phyloP scores from a whole-genome alignment of 1,140 invertebrate species.

The Ceratosolen fusciceps region DNA sequence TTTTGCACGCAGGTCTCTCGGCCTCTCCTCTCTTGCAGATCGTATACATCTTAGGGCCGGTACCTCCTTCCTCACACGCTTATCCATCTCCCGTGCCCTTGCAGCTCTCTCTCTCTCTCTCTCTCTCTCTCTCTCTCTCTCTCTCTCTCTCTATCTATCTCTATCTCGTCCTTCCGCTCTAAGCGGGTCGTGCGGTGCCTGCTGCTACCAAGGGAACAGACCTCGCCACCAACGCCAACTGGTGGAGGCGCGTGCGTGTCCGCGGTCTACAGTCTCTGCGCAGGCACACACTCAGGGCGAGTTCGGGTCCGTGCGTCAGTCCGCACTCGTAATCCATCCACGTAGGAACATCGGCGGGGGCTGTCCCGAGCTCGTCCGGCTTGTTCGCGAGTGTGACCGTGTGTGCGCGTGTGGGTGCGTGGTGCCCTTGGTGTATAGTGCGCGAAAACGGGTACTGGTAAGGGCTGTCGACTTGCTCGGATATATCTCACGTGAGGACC shows the following conservation, averaged over 20 bases:
- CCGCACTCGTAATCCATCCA: conserved; percentile 27
- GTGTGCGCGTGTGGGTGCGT: background rate
- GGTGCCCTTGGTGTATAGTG: background rate
- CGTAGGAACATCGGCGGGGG: background rate
- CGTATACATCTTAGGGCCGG: background rate
- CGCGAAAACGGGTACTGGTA: no score
- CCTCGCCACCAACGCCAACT: conserved; percentile 14
- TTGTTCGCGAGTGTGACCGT: no score
- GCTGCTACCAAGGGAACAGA: conserved; percentile 6
- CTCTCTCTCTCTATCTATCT: background rate
- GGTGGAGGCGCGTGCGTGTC: conserved; percentile 14
- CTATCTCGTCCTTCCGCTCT: no score
- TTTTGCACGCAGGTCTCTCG: background rate
- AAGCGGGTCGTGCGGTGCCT: background rate
- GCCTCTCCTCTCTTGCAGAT: background rate
- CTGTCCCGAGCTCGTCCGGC: background rate
- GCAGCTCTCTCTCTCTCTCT: background rate
- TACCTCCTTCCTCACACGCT: background rate
- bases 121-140: background rate
- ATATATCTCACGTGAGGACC: background rate
- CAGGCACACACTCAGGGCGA: conserved; percentile 4
- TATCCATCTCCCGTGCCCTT: background rate
- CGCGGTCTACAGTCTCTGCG: background rate
- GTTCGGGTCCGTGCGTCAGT: conserved; percentile 13
- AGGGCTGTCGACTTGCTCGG: no score